Base-by-base conservation (phyloP, 2,113 vertebrate genomes). In the Tauraco erythrolophus region DNA sequence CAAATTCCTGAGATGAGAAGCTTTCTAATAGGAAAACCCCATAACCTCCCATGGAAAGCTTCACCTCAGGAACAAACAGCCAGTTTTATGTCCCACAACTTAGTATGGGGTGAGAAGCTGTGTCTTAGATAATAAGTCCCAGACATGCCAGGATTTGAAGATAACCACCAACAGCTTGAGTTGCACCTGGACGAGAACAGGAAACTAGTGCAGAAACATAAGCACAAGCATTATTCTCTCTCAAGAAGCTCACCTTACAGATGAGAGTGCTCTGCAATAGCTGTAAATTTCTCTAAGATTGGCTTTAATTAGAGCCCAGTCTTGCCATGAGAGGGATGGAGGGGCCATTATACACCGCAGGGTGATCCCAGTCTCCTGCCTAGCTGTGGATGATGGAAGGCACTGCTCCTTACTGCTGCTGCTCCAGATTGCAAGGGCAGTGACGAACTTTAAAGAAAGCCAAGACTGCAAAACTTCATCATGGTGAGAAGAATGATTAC, bases 161-260 rank as follows among this genome's bases (percentile, higher is more conserved):
- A 87, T 92, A 95, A 95, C 91, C 80, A 89, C 69, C 92, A 89
- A 64, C 89, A 97, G 94, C 89, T 92, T 95, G 89, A 82, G 57
- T 31, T 72, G 83, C 76, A 96, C 86, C 80, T 95, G 84, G 65
- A 76, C 65, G 72, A 65, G 77, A 90, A 61, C 37, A 91, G 61
- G 89, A 69, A 89, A 93, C 70, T 6, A 23, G n/a, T 10, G 39
- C 50, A 83, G 75, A 80, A 93, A 91, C 68, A 16, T 0, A 18
- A 97, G 71, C 39, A 31, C 30, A 39, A 71, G 88, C 53, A 50
- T 94, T 81, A 92, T 91, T 89, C 72, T 80, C 62, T 33, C 76
- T 56, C 69, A 91, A 91, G 92, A 43, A 94, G 91, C 94, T 93
- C 89, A 79, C 69, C 84, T 89, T 19, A 0, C 81, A 96, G 92